Percentiles rank a stretch among this genome's conserved stretches.
Evolutionary conservation across 2,113 vertebrate species (phyloP).

Genomic region (Neopipo cinnamomea): DNA sequence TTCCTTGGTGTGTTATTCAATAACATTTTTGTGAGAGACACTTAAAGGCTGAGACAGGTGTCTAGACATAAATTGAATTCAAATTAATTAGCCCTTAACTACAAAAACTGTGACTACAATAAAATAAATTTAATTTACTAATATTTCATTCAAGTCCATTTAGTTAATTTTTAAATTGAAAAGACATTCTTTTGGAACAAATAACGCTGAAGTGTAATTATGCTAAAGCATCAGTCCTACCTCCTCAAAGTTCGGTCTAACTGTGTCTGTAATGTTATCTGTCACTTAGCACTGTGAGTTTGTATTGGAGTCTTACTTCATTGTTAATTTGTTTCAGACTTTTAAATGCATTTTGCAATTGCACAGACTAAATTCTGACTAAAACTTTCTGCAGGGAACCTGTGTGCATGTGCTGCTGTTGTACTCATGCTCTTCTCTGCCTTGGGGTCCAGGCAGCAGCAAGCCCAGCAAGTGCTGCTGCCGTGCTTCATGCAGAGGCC

Average conservation of each 20-base stretch:
- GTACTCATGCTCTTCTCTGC: neutral
- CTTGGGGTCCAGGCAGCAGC: neutral
- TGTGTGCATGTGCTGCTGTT: rapidly evolving
- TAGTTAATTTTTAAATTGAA: neutral
- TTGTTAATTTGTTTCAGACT: neutral
- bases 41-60: neutral
- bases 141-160: neutral
- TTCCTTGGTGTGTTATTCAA: neutral
- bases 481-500: neutral
- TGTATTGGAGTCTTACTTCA: neutral
- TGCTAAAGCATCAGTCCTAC: neutral
- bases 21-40: neutral
- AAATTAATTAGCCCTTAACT: neutral
- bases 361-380: neutral
- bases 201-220: neutral
- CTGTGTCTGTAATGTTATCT: neutral
- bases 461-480: neutral
- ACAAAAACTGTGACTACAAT: neutral
- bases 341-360: neutral
- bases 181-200: neutral
- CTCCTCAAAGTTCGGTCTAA: neutral
- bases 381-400: neutral
- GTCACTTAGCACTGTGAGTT: neutral
- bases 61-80: neutral
- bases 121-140: neutral